phyloP scores from a whole-genome alignment of 1,140 invertebrate genomes.

The Drosophila varians region DNA sequence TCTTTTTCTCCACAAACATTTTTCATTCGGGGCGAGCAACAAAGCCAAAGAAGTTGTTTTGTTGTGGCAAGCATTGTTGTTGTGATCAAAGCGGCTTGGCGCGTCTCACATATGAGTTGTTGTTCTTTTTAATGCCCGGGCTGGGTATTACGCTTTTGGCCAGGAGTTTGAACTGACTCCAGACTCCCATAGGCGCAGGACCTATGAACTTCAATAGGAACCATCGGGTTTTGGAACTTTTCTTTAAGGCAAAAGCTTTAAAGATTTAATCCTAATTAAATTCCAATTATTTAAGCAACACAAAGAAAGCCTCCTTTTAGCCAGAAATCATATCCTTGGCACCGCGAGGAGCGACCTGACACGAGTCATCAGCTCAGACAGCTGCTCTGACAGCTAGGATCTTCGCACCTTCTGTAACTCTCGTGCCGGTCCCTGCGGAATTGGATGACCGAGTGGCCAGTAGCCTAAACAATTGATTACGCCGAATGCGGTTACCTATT shows the following conservation, averaged over 20 bases:
- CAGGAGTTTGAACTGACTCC: background rate
- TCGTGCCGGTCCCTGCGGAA: conserved; percentile 54
- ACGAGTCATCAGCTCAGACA: conserved; percentile 29
- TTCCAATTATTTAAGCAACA: conserved; percentile 67
- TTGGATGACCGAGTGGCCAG: conserved; percentile 37
- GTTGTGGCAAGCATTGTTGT: conserved; percentile 81
- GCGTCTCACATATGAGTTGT: conserved; percentile 73
- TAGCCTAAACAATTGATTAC: conserved; percentile 75
- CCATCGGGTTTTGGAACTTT: background rate
- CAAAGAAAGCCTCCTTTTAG: background rate
- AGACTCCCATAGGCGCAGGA: too few species aligned
- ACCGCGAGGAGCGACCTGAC: too few species aligned
- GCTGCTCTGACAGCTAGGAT: conserved; percentile 68
- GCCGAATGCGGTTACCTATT: conserved; percentile 74
- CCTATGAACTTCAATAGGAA: too few species aligned
- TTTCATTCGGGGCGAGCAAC: conserved; percentile 49
- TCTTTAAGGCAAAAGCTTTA: too few species aligned
- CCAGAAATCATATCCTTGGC: background rate
- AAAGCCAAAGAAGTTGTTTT: conserved; percentile 80
- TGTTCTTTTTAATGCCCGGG: conserved; percentile 28
- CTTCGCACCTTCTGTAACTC: conserved; percentile 29
- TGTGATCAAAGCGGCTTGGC: conserved; percentile 80
- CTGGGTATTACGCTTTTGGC: background rate
- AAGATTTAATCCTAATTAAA: conserved; percentile 63
- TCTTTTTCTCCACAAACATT: conserved; percentile 43